Percentiles rank a stretch among this genome's conserved stretches.
These are phyloP conservation scores for Rhinatrema bivittatum DNA, from an alignment of 2,797 vertebrate genomes.

Conservation along the genomic window DNA sequence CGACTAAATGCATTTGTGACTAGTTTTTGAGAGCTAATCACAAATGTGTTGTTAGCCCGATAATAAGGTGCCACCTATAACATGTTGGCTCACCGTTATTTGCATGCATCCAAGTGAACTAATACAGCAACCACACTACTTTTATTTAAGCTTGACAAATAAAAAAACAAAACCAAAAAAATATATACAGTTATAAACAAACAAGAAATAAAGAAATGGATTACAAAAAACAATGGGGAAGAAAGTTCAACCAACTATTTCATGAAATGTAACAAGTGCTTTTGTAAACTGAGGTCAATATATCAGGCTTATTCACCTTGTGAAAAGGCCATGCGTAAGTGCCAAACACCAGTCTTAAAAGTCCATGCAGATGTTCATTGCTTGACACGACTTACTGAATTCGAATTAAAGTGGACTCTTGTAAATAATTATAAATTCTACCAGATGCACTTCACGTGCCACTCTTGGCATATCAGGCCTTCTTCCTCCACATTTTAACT, in stretches of 20 bases:
- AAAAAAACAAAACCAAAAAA: too few relatives aligned
- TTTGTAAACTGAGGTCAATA: conserved; percentile 44
- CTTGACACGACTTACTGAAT: conserved; percentile 32
- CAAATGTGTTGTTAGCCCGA: too few relatives aligned
- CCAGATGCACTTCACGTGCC: conserved; percentile 36
- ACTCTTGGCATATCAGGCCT: conserved; percentile 32
- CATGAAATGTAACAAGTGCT: conserved; percentile 40
- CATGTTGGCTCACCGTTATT: too few relatives aligned
- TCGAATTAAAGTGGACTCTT: conserved; percentile 37
- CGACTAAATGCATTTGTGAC: too few relatives aligned
- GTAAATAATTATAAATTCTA: conserved; percentile 32
- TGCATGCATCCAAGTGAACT: too few relatives aligned
- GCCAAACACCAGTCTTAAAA: conserved; percentile 43
- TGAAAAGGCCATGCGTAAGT: conserved; percentile 43
- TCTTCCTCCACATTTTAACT: too few relatives aligned
- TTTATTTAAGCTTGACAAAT: too few relatives aligned
- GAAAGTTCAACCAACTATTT: conserved; percentile 27
- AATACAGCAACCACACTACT: too few relatives aligned
- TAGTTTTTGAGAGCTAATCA: too few relatives aligned
- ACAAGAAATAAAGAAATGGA: conserved; percentile 38
- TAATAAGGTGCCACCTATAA: too few relatives aligned
- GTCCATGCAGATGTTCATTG: conserved; percentile 36
- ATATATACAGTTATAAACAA: background rate
- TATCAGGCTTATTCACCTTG: conserved; percentile 30
- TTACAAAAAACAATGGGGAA: conserved; percentile 25